A percentile compares a stretch with the other conserved stretches of the same genome.
Conservation (phyloP, 1,140 invertebrate species). For the Zaprionus kolodkinae region DNA sequence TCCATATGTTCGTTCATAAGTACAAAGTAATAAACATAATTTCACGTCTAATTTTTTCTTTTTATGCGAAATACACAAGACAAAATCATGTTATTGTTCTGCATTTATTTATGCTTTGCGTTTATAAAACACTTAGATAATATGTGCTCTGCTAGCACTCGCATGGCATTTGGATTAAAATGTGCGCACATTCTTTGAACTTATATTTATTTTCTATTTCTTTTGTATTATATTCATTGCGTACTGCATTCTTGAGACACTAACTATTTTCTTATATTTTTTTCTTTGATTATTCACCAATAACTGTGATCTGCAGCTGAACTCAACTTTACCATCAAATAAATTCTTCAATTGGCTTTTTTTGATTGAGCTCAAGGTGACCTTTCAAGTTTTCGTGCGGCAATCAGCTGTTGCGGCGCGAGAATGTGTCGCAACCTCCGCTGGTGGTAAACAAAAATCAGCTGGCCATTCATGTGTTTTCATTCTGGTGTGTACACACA, state of each 20-base stretch:
- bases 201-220: background rate
- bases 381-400: constrained; percentile 74
- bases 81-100: background rate
- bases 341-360: constrained; percentile 59
- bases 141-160: constrained; percentile 12
- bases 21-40: constrained; percentile 2
- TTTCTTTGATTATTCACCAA: constrained; percentile 46
- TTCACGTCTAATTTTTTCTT: background rate
- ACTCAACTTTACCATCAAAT: constrained; percentile 66
- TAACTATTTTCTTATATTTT: constrained; percentile 39
- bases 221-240: constrained; percentile 7
- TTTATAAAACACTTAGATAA: constrained; percentile 46
- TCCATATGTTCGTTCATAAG: constrained; percentile 4
- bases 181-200: background rate
- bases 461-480: constrained; percentile 45
- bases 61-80: background rate
- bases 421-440: constrained; percentile 44
- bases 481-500: constrained; percentile 9
- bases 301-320: constrained; percentile 30
- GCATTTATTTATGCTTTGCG: constrained; percentile 9
- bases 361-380: constrained; percentile 75
- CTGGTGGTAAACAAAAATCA: constrained; percentile 72
- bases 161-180: background rate
- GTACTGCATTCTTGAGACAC: constrained; percentile 13
- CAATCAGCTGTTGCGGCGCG: constrained; percentile 58